These are phyloP conservation scores for Bombyx mori DNA, from an alignment of 1,140 invertebrate species.

Conservation along the genomic window ASM3026992v2 NC_085115.1:6257001-6257500, in stretches of 20 bases:
- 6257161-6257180: no score
- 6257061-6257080: conserved; percentile 28
- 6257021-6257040: conserved; percentile 17
- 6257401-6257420: conserved; percentile 67
- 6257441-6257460: conserved; percentile 65
- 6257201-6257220: conserved; percentile 16
- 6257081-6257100: conserved; percentile 42
- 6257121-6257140: no score
- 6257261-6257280: conserved; percentile 34
- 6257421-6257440: conserved; percentile 71
- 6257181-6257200: conserved; percentile 34
- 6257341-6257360: conserved; percentile 53
- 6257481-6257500: conserved; percentile 69
- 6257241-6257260: conserved; percentile 50
- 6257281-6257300: conserved; percentile 25
- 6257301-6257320: conserved; percentile 58
- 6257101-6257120: conserved; percentile 31
- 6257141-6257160: no score
- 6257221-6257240: conserved; percentile 45
- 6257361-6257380: conserved; percentile 48
- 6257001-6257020: conserved; percentile 29
- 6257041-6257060: conserved; percentile 14
- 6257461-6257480: conserved; percentile 69
- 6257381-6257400: conserved; percentile 72
- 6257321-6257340: conserved; percentile 59